Evolutionary conservation across 2,888 invertebrate genomes (phyloP).

Genomic region (Torymus tubicola): DNA sequence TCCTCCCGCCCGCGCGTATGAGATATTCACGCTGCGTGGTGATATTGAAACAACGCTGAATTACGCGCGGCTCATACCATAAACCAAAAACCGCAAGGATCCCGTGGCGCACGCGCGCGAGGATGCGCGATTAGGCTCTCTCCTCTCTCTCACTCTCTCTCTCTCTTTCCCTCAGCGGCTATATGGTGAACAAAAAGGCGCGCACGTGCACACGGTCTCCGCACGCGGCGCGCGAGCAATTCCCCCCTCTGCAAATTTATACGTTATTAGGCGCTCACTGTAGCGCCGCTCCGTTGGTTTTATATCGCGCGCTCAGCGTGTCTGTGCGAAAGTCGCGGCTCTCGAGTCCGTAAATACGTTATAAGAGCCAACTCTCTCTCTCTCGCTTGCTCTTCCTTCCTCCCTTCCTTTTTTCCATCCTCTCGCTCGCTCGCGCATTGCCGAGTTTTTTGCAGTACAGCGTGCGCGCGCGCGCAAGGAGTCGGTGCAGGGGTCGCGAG

Average conservation of each 20-base stretch:
- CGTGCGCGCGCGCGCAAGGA: neutral
- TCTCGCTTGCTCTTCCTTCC: slow-evolving; percentile 8
- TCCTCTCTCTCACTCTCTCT: neutral
- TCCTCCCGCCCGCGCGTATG: slow-evolving; percentile 4
- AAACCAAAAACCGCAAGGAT: slow-evolving; percentile 54
- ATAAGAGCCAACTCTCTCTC: slow-evolving; percentile 18
- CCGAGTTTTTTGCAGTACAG: neutral
- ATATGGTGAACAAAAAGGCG: slow-evolving; percentile 24
- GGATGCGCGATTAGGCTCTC: slow-evolving; percentile 35
- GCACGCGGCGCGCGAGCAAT: neutral
- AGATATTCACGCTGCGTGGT: slow-evolving; percentile 29
- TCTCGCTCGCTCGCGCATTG: neutral
- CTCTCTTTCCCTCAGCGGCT: neutral
- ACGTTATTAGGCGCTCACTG: slow-evolving; percentile 47
- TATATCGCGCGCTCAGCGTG: slow-evolving; percentile 22
- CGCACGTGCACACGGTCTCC: neutral
- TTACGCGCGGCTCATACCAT: slow-evolving; percentile 49
- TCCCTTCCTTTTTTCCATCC: neutral
- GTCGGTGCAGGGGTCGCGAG: slow-evolving; percentile 60
- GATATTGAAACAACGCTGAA: slow-evolving; percentile 54
- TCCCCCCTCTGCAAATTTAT: slow-evolving; percentile 43
- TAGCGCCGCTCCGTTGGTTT: slow-evolving; percentile 8
- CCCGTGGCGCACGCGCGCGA: slow-evolving; percentile 17
- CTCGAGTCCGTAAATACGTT: slow-evolving; percentile 51
- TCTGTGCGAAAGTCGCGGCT: slow-evolving; percentile 48